Evolutionary conservation across 2,113 vertebrate species (phyloP).

Genomic region (Tricholaema leucomelas): DNA sequence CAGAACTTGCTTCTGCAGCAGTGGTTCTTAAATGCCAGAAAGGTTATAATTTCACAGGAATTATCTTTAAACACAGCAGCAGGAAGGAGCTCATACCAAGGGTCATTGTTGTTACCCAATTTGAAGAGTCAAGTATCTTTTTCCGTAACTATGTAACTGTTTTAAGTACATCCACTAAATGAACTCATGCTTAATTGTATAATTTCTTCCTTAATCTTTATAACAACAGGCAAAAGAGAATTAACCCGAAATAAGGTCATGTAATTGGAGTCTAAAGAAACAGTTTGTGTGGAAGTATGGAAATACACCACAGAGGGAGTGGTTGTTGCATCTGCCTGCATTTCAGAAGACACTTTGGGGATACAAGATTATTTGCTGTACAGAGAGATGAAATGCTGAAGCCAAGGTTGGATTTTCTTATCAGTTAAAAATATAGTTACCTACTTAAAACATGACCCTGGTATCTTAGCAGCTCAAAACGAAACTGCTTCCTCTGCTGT

Average conservation of each 20-base stretch:
- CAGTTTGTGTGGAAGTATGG: not conserved
- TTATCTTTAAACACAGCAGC: not conserved
- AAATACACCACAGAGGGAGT: not conserved
- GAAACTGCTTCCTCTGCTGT: not conserved
- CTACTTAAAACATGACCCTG: not conserved
- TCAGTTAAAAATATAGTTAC: not conserved
- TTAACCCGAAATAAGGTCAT: not conserved
- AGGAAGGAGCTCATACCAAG: not conserved
- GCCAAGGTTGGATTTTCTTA: not conserved
- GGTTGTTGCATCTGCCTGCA: not conserved
- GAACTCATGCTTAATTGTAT: not conserved
- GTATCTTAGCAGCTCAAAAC: not conserved
- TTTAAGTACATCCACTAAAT: not conserved
- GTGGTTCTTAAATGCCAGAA: not conserved
- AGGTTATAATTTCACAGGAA: no score
- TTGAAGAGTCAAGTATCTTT: not conserved
- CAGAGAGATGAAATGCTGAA: not conserved
- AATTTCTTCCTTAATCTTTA: not conserved
- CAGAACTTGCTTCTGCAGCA: not conserved
- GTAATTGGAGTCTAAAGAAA: not conserved
- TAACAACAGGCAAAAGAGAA: not conserved
- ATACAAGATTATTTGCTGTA: not conserved
- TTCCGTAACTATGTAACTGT: not conserved
- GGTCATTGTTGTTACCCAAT: not conserved
- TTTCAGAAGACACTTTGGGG: not conserved